Conservation (phyloP, 2,113 vertebrate species). For the Chionis minor region DNA sequence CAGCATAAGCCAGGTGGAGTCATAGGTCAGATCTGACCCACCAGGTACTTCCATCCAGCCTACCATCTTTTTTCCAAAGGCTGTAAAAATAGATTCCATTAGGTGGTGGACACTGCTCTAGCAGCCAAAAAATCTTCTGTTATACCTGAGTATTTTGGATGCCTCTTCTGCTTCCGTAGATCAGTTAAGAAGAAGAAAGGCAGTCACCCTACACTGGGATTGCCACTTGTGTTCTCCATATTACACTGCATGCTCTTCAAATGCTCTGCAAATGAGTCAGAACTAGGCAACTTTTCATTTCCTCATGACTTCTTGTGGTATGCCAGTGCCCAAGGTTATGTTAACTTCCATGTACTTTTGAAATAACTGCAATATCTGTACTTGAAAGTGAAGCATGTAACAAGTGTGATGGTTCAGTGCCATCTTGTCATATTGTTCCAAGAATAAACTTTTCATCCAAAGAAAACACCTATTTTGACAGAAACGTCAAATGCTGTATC, state of each 20-base stretch:
- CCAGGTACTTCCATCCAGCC: background rate
- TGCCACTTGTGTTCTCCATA: background rate
- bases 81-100: rapidly evolving
- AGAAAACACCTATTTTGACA: background rate
- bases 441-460: background rate
- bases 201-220: background rate
- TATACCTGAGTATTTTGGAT: background rate
- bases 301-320: background rate
- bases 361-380: background rate
- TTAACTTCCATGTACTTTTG: background rate
- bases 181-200: background rate
- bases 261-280: background rate
- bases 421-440: background rate
- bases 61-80: background rate
- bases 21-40: background rate
- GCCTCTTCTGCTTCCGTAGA: background rate
- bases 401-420: background rate
- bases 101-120: background rate
- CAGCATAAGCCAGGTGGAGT: background rate
- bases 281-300: background rate
- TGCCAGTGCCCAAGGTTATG: background rate
- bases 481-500: background rate
- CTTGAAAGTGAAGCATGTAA: background rate
- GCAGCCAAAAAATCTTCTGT: background rate
- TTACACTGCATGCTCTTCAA: background rate